Evolutionary conservation across 2,113 vertebrate species (phyloP).

Genomic region (Pygoscelis adeliae): DNA sequence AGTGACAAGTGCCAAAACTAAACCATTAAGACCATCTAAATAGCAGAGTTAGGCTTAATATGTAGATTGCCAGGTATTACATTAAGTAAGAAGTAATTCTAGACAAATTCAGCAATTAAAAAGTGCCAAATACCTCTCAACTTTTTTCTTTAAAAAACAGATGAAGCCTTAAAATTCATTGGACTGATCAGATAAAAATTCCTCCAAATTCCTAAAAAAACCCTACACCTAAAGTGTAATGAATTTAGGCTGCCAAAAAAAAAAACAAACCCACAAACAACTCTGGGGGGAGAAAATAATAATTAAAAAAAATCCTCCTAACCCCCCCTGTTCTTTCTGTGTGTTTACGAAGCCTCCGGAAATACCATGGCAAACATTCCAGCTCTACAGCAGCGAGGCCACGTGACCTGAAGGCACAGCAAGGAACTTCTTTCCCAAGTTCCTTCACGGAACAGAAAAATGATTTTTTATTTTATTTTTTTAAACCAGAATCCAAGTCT

Average conservation of each 20-base stretch:
- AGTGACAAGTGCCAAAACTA: conserved; percentile 48
- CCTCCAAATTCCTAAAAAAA: background rate
- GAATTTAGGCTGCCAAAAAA: background rate
- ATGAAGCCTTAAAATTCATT: background rate
- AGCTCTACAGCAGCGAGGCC: conserved; percentile 71
- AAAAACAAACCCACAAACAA: too few relatives aligned
- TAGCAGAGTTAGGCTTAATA: background rate
- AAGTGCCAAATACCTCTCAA: background rate
- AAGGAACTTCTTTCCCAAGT: conserved; percentile 74
- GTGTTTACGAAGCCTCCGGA: conserved; percentile 81
- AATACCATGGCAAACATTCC: conserved; percentile 83
- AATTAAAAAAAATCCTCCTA: background rate
- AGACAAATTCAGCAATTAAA: background rate
- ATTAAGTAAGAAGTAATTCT: background rate
- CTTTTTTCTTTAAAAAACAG: background rate
- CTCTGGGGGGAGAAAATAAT: background rate
- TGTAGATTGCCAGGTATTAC: background rate
- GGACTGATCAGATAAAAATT: background rate
- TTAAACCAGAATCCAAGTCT: background rate
- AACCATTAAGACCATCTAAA: background rate
- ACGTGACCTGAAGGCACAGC: conserved; percentile 74
- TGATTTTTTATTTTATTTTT: background rate
- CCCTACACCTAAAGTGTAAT: background rate
- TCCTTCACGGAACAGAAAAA: conserved; percentile 60
- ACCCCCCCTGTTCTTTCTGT: background rate